These are phyloP conservation scores for Ptychadena robeensis DNA, from an alignment of 2,797 vertebrate species.

Conservation along the genomic window DNA sequence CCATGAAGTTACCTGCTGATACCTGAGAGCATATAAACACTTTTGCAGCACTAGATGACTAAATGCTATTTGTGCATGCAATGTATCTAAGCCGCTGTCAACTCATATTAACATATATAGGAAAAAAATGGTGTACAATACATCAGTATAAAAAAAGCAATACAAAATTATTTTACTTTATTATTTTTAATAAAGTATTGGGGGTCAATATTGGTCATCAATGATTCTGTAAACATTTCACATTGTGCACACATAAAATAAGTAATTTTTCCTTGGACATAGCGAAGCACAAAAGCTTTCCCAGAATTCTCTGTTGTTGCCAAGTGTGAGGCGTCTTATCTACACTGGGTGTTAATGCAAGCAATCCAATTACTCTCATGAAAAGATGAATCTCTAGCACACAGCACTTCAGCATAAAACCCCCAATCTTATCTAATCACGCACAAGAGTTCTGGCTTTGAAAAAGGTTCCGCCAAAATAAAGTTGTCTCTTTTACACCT, in stretches of 20 bases:
- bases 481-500: constrained; percentile 24
- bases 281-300: not conserved
- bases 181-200: not conserved
- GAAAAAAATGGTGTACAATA: not conserved
- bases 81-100: not conserved
- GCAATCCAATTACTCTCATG: constrained; percentile 39
- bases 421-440: constrained; percentile 29
- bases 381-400: not conserved
- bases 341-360: constrained; percentile 27
- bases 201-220: not conserved
- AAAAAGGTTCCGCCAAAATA: constrained; percentile 18
- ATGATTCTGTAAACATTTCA: not conserved
- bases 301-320: not conserved
- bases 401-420: constrained; percentile 5
- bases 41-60: not conserved
- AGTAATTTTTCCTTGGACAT: not conserved
- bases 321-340: not conserved
- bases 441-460: constrained; percentile 13
- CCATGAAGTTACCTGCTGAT: not conserved
- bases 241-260: not conserved
- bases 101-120: not conserved
- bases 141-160: not conserved
- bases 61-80: not conserved
- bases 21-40: not conserved
- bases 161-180: not conserved